Conservation (phyloP, 2,797 vertebrate species). For the Coendou prehensilis region DNA sequence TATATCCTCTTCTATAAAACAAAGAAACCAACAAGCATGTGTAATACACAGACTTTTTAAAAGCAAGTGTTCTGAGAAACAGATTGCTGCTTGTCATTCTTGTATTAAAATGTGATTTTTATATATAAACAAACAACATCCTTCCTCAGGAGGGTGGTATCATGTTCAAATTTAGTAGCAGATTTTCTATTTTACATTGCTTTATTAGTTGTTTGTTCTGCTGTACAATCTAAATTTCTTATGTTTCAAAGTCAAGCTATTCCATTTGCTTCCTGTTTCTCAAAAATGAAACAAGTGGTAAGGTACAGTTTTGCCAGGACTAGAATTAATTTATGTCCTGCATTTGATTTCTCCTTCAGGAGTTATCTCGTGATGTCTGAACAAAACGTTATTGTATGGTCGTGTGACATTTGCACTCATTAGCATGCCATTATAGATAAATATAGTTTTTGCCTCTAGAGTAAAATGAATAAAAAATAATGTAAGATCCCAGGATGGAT, state of each 20-base stretch:
- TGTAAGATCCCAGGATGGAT: neutral
- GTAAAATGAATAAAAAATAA: slow-evolving; percentile 74
- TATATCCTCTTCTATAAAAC: neutral
- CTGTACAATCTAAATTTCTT: neutral
- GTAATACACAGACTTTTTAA: neutral
- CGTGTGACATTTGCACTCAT: slow-evolving; percentile 21
- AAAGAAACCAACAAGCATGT: neutral
- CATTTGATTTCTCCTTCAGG: slow-evolving; percentile 67
- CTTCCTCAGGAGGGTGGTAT: neutral
- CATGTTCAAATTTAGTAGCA: neutral
- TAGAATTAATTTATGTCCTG: slow-evolving; percentile 62
- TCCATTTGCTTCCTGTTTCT: slow-evolving; percentile 49
- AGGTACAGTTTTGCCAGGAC: slow-evolving; percentile 54
- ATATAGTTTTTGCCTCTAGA: slow-evolving; percentile 30
- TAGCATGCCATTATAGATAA: slow-evolving; percentile 47
- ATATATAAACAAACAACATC: neutral
- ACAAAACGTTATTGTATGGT: slow-evolving; percentile 69
- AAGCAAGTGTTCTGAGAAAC: neutral
- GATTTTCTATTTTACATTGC: neutral
- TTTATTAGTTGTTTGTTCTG: slow-evolving; percentile 20
- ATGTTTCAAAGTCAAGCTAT: neutral
- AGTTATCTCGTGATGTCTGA: slow-evolving; percentile 64
- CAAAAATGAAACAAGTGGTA: neutral
- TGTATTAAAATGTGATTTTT: neutral
- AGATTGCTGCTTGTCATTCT: slow-evolving; percentile 21